Conservation (phyloP, 2,797 vertebrate species). For the Cynodonichthys magdalenae region DNA sequence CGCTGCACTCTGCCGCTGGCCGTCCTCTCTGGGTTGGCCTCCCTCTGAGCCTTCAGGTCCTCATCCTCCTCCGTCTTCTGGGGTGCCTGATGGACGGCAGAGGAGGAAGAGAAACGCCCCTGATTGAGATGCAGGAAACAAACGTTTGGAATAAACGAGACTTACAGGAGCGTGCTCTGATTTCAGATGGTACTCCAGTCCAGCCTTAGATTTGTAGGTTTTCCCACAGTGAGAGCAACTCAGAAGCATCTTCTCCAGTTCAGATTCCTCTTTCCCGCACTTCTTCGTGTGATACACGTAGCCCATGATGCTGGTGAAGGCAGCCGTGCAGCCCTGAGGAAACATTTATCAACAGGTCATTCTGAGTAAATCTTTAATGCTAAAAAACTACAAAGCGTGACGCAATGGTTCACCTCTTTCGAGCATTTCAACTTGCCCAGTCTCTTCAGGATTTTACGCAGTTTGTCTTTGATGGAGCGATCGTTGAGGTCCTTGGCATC, state of each 20-base stretch:
- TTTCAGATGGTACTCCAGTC: constrained; percentile 91
- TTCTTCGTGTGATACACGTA: constrained; percentile 93
- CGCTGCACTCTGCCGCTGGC: constrained; percentile 88
- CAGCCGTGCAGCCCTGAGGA: constrained; percentile 87
- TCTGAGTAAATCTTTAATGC: background rate
- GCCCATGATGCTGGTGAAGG: constrained; percentile 95
- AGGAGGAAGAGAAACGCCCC: background rate
- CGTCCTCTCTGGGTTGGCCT: constrained; percentile 75
- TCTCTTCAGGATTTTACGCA: constrained; percentile 90
- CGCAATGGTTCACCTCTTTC: constrained; percentile 79
- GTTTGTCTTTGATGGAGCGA: constrained; percentile 86
- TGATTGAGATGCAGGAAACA: background rate
- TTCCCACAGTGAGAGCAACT: constrained; percentile 93
- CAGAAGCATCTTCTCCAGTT: constrained; percentile 91
- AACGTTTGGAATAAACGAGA: constrained; percentile 6
- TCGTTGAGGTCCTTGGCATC: constrained; percentile 84
- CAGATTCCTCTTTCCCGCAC: constrained; percentile 91
- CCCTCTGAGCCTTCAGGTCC: constrained; percentile 57
- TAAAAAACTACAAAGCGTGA: background rate
- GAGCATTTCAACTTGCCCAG: constrained; percentile 91
- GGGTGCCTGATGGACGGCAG: constrained; percentile 63
- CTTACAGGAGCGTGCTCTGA: constrained; percentile 91
- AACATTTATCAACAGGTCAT: background rate
- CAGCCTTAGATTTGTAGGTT: constrained; percentile 90
- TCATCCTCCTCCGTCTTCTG: constrained; percentile 68